Evolutionary conservation across 2,797 vertebrate species (phyloP), one percentile per base, ranked within the genome.

Genomic region (Catamblyrhynchus diadema): DNA sequence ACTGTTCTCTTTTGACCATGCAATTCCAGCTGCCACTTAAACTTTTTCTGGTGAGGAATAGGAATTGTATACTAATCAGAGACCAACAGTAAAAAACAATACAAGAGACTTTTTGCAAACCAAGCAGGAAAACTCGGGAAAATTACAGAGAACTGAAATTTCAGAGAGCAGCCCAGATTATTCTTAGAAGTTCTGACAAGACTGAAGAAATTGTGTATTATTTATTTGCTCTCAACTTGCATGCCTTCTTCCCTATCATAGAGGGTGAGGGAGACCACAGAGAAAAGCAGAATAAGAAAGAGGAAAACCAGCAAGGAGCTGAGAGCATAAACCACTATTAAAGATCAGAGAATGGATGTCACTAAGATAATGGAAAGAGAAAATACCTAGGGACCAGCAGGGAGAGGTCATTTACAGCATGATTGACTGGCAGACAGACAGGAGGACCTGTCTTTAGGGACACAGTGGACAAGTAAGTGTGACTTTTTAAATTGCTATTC

Each of bases 1-100:
- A 61, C 6, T 12, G 4, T 45, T 27, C 11, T 4, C 6, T 51
- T 79, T 33, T 60, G 45, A 60, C 10, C 2, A 15, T 30, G 12
- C 0, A 0, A 64, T 44, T 84, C 5, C 22, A 37, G 2, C 25
- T 87, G 41, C 5, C 59, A 70, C 54, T 9, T 64, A 37, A 73
- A 47, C 3, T 4, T 66, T 30, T 91, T 39, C 44, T 70, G 10
- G 3, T 37, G 66, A 84, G n/a, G 20, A 81, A 35, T 7, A 51
- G 12, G 10, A 65, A 48, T 69, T 45, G 15, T 13, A 12, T 65
- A 45, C 15, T 65, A 57, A 74, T 33, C 14, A 64, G 8, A 79
- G 4, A 91, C 1, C 19, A 82, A 14, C 6, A 81, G 42, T 9
- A 39, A 78, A 23, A 12, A 51, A n/a, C 14, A 45, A 39, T 3